phyloP scores from a whole-genome alignment of 2,888 invertebrate species.

The Ennomos erosarius region DNA sequence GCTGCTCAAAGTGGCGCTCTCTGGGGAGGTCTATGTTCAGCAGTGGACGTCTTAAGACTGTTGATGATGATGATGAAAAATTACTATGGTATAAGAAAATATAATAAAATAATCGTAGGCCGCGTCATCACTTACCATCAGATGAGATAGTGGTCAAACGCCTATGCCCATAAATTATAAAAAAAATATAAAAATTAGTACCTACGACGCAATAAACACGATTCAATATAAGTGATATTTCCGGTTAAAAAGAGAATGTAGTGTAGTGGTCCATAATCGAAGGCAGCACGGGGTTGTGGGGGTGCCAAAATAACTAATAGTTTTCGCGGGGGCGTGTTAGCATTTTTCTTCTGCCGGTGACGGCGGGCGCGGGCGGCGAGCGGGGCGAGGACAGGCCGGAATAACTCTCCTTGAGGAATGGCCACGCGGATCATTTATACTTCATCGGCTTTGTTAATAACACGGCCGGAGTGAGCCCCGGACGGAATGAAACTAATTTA shows the following conservation, averaged over 20 bases:
- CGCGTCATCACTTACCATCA: no score
- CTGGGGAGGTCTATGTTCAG: no score
- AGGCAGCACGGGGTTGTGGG: slow-evolving; percentile 65
- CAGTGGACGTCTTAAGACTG: no score
- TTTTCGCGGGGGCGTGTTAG: slow-evolving; percentile 85
- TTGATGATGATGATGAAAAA: no score
- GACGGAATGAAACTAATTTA: slow-evolving; percentile 39
- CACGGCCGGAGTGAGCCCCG: slow-evolving; percentile 18
- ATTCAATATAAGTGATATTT: slow-evolving; percentile 37
- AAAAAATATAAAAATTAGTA: no score
- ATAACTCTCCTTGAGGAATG: slow-evolving; percentile 76
- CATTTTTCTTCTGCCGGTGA: slow-evolving; percentile 85
- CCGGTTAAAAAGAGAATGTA: slow-evolving; percentile 48
- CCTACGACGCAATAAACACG: background rate
- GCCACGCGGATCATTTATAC: slow-evolving; percentile 82
- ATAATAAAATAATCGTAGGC: no score
- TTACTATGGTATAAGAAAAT: no score
- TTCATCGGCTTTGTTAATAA: slow-evolving; percentile 80
- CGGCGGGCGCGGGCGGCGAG: slow-evolving; percentile 59
- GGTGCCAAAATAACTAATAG: slow-evolving; percentile 86
- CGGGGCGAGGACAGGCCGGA: slow-evolving; percentile 47
- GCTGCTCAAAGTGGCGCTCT: no score
- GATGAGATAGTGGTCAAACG: no score
- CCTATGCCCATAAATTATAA: no score
- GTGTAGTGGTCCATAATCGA: slow-evolving; percentile 74